Conservation (phyloP, 2,113 vertebrate species). For the Mormoops blainvillei region DNA sequence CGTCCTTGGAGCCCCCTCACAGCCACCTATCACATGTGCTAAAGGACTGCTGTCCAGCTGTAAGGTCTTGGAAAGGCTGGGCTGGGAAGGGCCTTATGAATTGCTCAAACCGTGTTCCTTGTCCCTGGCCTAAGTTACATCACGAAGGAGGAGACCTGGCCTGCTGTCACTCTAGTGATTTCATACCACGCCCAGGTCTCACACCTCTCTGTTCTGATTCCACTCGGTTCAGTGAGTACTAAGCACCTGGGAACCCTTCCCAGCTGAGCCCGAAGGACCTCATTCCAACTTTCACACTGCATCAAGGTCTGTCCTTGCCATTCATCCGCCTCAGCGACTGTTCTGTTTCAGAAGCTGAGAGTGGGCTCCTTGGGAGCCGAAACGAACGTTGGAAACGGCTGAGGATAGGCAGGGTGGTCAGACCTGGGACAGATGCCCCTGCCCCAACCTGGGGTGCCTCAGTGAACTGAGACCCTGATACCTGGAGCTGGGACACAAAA, state of each 20-base stretch:
- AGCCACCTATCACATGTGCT: not conserved
- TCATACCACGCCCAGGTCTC: not conserved
- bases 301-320: not conserved
- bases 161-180: not conserved
- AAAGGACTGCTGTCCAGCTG: not conserved
- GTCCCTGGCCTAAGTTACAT: not conserved
- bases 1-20: not conserved
- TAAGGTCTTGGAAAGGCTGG: not conserved
- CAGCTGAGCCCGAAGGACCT: not conserved
- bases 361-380: not conserved
- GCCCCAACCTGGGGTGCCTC: not conserved
- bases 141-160: not conserved
- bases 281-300: not conserved
- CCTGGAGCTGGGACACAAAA: not conserved
- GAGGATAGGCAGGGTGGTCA: not conserved
- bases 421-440: not conserved
- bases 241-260: not conserved
- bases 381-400: not conserved
- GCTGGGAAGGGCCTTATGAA: not conserved
- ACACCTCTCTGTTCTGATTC: not conserved
- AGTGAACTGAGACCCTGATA: not conserved
- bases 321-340: no score
- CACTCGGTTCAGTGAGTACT: not conserved
- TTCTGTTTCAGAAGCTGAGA: not conserved
- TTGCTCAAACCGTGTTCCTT: not conserved